Conservation (phyloP, 2,888 invertebrate species). For the Alsophila aescularia region DNA sequence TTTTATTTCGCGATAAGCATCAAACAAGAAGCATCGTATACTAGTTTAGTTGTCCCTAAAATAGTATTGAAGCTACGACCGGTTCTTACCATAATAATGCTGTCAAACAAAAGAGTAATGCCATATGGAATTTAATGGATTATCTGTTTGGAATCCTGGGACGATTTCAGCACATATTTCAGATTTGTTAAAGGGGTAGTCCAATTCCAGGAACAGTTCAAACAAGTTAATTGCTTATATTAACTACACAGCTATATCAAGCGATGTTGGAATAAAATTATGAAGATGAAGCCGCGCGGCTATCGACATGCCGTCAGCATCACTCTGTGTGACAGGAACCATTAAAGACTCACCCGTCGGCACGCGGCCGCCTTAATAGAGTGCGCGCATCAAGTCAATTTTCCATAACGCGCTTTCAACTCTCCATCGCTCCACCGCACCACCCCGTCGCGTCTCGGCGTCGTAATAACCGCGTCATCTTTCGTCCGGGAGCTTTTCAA, state of each 20-base stretch:
- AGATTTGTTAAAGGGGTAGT: too few relatives aligned
- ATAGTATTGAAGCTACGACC: neutral
- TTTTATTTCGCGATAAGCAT: too few relatives aligned
- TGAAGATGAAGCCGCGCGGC: conserved; percentile 30
- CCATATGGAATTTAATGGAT: neutral
- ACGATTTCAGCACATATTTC: conserved; percentile 11
- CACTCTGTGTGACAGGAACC: too few relatives aligned
- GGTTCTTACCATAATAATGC: conserved; percentile 1
- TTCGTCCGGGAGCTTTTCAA: conserved; percentile 50
- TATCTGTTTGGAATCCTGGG: conserved; percentile 7
- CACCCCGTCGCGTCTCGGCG: conserved; percentile 28
- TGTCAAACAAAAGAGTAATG: neutral
- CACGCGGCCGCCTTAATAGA: too few relatives aligned
- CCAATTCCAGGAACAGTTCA: too few relatives aligned
- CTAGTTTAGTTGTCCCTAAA: neutral
- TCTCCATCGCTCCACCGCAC: conserved; percentile 18
- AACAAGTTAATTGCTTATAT: conserved; percentile 4
- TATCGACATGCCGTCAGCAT: too few relatives aligned
- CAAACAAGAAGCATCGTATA: too few relatives aligned
- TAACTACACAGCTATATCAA: conserved; percentile 3
- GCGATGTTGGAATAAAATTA: conserved; percentile 20
- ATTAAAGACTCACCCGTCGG: too few relatives aligned
- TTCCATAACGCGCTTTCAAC: too few relatives aligned
- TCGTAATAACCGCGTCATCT: conserved; percentile 57
- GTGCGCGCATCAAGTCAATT: too few relatives aligned